A percentile compares a stretch with the other conserved stretches of the same genome.
Conservation (phyloP, 2,888 invertebrate species). For the Nysson spinosus region DNA sequence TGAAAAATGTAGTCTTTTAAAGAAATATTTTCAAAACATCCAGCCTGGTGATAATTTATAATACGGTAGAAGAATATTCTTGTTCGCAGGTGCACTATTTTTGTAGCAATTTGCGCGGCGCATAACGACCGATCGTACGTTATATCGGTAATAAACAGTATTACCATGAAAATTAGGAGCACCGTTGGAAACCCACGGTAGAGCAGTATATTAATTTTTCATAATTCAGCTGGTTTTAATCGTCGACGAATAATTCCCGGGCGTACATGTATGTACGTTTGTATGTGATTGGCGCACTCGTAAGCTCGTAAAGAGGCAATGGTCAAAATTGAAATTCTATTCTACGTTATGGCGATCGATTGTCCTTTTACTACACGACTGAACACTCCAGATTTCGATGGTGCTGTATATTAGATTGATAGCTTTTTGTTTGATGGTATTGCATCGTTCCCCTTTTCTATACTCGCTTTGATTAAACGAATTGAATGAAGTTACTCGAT, state of each 20-base stretch:
- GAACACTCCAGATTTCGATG: too few species aligned
- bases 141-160: slow-evolving; percentile 11
- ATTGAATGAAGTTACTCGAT: too few species aligned
- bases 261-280: not conserved
- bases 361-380: slow-evolving; percentile 29
- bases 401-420: too few species aligned
- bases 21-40: too few species aligned
- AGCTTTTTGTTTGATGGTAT: too few species aligned
- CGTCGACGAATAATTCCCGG: slow-evolving; percentile 47
- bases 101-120: slow-evolving; percentile 32
- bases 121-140: slow-evolving; percentile 17
- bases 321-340: slow-evolving; percentile 44
- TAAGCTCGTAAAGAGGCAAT: slow-evolving; percentile 11
- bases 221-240: slow-evolving; percentile 58
- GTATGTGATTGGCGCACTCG: not conserved
- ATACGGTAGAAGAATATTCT: too few species aligned
- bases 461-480: too few species aligned
- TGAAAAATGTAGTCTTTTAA: too few species aligned
- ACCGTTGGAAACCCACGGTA: slow-evolving; percentile 17
- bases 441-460: too few species aligned
- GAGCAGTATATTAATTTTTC: slow-evolving; percentile 59
- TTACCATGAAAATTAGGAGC: slow-evolving; percentile 58
- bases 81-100: slow-evolving; percentile 44
- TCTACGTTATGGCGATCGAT: slow-evolving; percentile 24
- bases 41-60: too few species aligned